Percentiles rank a stretch among this genome's conserved stretches.
Conservation (phyloP, 2,888 invertebrate genomes). For the Microctonus hyperodae region DNA sequence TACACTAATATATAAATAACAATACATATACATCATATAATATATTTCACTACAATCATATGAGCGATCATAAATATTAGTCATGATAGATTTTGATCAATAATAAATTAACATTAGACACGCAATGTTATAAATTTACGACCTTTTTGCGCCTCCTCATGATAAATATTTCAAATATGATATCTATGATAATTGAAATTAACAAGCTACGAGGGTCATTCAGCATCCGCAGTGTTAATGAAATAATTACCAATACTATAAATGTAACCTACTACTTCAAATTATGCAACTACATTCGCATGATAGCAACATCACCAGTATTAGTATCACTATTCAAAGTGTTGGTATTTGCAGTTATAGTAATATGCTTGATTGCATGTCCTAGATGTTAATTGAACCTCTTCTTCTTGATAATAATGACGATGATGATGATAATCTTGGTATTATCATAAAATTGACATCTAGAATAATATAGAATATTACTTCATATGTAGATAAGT, state of each 20-base stretch:
- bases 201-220: constrained; percentile 48
- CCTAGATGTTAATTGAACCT: not conserved
- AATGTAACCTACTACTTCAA: not conserved
- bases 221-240: constrained; percentile 50
- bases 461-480: not conserved
- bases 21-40: no score
- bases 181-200: constrained; percentile 48
- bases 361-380: not conserved
- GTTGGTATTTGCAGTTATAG: not conserved
- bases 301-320: no score
- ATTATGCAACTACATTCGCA: not conserved
- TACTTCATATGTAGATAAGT: no score
- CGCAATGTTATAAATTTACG: constrained; percentile 27
- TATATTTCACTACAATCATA: not conserved
- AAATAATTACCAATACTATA: constrained; percentile 51
- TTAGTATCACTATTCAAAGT: no score
- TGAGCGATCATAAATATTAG: not conserved
- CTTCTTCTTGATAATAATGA: not conserved
- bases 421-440: not conserved
- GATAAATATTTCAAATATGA: constrained; percentile 31
- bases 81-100: constrained; percentile 10
- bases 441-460: not conserved
- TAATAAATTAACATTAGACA: constrained; percentile 5
- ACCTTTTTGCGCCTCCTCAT: constrained; percentile 35
- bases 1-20: not conserved